Percentiles rank a stretch among this genome's conserved stretches.
These are phyloP conservation scores for Halichondria panicea DNA, from an alignment of 37 sponge, comb jelly and placozoan genomes.

Conservation along the genomic window DNA sequence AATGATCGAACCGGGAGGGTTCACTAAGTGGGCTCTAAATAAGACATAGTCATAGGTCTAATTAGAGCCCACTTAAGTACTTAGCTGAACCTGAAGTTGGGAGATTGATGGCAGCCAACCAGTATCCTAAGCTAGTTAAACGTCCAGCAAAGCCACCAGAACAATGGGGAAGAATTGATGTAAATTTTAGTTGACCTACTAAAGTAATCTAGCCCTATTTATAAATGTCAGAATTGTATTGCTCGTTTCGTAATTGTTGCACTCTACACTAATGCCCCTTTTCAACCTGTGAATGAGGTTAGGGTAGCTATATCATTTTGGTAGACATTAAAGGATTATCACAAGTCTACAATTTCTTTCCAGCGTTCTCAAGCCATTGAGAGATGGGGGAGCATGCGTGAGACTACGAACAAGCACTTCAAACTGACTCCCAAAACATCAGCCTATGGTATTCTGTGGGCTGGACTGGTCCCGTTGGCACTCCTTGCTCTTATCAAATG, in stretches of 20 bases:
- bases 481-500: slow-evolving; percentile 54
- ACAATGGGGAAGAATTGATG: slow-evolving; percentile 36
- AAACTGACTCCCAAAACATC: slow-evolving; percentile 67
- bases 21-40: no score
- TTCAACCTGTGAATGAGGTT: not conserved
- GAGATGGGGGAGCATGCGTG: slow-evolving; percentile 77
- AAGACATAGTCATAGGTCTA: no score
- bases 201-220: not conserved
- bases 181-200: slow-evolving; percentile 1
- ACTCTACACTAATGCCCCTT: no score
- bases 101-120: not conserved
- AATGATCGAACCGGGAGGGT: no score
- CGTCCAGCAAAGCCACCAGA: slow-evolving; percentile 67
- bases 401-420: slow-evolving; percentile 70
- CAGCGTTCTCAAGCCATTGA: slow-evolving; percentile 71
- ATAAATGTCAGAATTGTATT: no score
- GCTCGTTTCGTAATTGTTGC: no score
- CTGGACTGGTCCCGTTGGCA: slow-evolving; percentile 51
- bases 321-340: not conserved
- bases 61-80: no score
- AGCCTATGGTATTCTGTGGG: slow-evolving; percentile 59
- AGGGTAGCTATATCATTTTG: not conserved
- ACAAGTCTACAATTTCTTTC: not conserved
- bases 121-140: slow-evolving; percentile 15
- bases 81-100: no score